Evolutionary conservation across 2,797 vertebrate species (phyloP).

Genomic region (Acipenser transmontanus): DNA sequence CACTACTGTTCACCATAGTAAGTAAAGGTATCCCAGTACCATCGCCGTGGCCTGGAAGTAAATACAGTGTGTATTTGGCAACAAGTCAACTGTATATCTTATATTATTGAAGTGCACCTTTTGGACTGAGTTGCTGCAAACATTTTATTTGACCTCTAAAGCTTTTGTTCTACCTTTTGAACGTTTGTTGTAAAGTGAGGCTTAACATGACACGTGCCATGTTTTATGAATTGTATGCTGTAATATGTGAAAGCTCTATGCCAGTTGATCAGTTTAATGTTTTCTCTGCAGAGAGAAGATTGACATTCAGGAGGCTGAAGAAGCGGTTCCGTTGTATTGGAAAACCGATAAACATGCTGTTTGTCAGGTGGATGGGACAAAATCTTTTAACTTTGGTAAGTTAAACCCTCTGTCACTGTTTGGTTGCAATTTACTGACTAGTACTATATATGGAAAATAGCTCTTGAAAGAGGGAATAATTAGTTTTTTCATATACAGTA

Average conservation of each 20-base stretch:
- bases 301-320: conserved; percentile 24
- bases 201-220: background rate
- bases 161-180: background rate
- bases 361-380: conserved; percentile 73
- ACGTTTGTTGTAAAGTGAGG: background rate
- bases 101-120: background rate
- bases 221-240: background rate
- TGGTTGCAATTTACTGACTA: background rate
- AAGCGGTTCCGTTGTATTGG: conserved; percentile 64
- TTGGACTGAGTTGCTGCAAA: background rate
- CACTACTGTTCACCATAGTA: too few relatives aligned
- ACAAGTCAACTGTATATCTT: too few relatives aligned
- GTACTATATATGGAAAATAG: too few relatives aligned
- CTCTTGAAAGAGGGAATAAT: too few relatives aligned
- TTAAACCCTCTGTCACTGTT: conserved; percentile 4
- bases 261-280: background rate
- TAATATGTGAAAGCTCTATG: background rate
- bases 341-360: conserved; percentile 68
- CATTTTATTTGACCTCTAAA: background rate
- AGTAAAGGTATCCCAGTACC: too few relatives aligned
- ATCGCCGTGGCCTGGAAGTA: too few relatives aligned
- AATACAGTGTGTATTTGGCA: too few relatives aligned
- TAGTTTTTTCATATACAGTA: too few relatives aligned
- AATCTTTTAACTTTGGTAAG: conserved; percentile 83
- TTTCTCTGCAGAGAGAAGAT: background rate